A percentile compares a stretch with the other conserved stretches of the same genome.
Conservation (phyloP, 2,888 invertebrate genomes). For the Dryocosmus kuriphilus region DNA sequence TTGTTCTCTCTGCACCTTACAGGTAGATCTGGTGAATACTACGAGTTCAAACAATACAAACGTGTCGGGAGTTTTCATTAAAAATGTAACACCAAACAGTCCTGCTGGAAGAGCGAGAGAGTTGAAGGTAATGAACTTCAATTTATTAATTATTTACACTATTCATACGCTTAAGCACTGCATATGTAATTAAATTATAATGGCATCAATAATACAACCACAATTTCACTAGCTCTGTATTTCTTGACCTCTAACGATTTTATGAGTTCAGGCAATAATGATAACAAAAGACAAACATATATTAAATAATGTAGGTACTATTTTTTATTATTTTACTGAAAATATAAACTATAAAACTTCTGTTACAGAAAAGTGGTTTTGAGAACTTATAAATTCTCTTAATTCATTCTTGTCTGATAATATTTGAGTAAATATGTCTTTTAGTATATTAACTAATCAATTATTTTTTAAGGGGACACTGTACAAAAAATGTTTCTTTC, state of each 20-base stretch:
- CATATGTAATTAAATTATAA: neutral
- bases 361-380: too few species aligned
- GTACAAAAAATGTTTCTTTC: too few species aligned
- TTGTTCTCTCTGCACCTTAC: conserved; percentile 59
- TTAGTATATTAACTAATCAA: too few species aligned
- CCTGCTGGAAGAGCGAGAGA: conserved; percentile 95
- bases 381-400: too few species aligned
- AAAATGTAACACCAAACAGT: conserved; percentile 95
- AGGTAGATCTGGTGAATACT: conserved; percentile 88
- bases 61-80: conserved; percentile 97
- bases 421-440: too few species aligned
- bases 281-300: too few species aligned
- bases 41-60: conserved; percentile 84
- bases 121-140: conserved; percentile 82
- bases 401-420: too few species aligned
- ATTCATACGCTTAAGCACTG: neutral
- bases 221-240: neutral
- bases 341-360: too few species aligned
- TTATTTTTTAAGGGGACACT: too few species aligned
- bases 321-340: too few species aligned
- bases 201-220: neutral
- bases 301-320: too few species aligned
- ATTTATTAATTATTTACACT: conserved; percentile 11
- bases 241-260: neutral
- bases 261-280: neutral